Evolutionary conservation across 2,797 vertebrate genomes (phyloP).

Genomic region (Sebastes trivittatus): DNA sequence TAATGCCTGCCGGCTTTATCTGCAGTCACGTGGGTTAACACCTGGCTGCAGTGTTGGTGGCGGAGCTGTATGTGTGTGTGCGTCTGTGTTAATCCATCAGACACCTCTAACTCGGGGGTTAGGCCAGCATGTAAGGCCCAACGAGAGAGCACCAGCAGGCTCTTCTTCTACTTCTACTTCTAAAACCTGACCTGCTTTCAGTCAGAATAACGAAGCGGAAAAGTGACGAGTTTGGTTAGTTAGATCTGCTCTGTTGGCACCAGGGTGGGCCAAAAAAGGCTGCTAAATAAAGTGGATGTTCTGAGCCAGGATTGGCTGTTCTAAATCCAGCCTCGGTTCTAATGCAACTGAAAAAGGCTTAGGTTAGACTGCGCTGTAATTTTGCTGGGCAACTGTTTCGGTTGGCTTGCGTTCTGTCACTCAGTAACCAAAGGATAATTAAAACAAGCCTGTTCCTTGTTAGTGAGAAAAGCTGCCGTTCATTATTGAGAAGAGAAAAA

Average conservation of each 20-base stretch:
- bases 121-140: conserved; percentile 44
- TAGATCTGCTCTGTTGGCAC: conserved; percentile 23
- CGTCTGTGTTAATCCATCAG: conserved; percentile 70
- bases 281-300: conserved; percentile 66
- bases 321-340: conserved; percentile 67
- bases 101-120: conserved; percentile 71
- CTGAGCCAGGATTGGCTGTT: conserved; percentile 65
- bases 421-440: conserved; percentile 60
- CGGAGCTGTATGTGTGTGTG: conserved; percentile 43
- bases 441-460: conserved; percentile 66
- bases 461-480: conserved; percentile 54
- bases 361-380: conserved; percentile 58
- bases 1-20: conserved; percentile 85
- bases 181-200: conserved; percentile 19
- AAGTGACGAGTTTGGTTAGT: conserved; percentile 13
- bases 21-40: conserved; percentile 83
- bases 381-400: conserved; percentile 53
- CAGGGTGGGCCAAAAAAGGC: conserved; percentile 33
- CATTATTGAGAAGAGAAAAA: conserved; percentile 29
- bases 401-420: conserved; percentile 53
- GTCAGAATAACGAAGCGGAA: conserved; percentile 17
- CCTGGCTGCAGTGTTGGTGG: conserved; percentile 78
- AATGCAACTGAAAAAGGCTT: conserved; percentile 67
- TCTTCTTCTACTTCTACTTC: conserved; percentile 9
- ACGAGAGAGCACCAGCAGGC: conserved; percentile 21